Conservation (phyloP, 2,113 vertebrate species). For the Chloebia gouldiae region DNA sequence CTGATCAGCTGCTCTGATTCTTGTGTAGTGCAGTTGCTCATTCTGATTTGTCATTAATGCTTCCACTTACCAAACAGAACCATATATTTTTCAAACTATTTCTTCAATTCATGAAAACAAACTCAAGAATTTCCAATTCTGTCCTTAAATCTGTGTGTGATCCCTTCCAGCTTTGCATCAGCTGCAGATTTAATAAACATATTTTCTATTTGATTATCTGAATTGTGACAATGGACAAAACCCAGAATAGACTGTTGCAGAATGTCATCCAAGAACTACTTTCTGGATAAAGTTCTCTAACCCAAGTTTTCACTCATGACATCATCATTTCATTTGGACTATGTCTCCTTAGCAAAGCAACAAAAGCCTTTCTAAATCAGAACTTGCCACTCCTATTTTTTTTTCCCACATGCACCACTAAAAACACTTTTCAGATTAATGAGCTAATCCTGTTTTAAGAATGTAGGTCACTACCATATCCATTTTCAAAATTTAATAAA, state of each 20-base stretch:
- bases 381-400: background rate
- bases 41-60: background rate
- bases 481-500: conserved; percentile 6
- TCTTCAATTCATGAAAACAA: background rate
- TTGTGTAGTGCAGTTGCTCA: background rate
- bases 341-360: background rate
- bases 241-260: background rate
- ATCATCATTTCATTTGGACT: background rate
- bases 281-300: background rate
- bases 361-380: background rate
- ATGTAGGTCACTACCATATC: background rate
- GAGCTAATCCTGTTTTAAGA: background rate
- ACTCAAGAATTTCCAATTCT: background rate
- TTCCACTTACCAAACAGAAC: background rate
- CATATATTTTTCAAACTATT: background rate
- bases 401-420: background rate
- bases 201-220: background rate
- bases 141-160: background rate
- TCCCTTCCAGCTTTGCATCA: background rate
- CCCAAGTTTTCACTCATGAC: background rate
- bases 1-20: background rate
- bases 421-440: background rate
- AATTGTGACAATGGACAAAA: background rate
- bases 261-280: background rate
- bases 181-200: background rate